These are phyloP conservation scores for Morone chrysops DNA, from an alignment of 2,113 vertebrate species.

Conservation along the genomic window DNA sequence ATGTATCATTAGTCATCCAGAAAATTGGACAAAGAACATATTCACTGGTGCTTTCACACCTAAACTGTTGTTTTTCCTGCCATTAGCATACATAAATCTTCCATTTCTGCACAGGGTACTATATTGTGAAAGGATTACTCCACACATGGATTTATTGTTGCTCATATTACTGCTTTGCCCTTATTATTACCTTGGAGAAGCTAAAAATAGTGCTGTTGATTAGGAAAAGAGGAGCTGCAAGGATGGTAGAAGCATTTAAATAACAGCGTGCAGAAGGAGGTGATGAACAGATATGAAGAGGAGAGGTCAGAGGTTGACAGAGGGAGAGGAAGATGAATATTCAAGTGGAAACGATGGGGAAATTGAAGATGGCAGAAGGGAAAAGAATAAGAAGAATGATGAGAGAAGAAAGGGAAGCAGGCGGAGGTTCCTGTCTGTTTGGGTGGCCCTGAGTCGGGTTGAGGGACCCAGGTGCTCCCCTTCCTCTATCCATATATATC, in stretches of 20 bases:
- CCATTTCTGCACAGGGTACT: not conserved
- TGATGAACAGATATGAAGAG: not conserved
- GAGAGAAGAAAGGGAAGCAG: slow-evolving; percentile 30
- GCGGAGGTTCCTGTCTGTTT: slow-evolving; percentile 47
- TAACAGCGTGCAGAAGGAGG: not conserved
- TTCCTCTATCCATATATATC: not conserved
- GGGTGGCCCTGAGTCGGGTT: slow-evolving; percentile 62
- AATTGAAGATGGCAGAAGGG: slow-evolving; percentile 9
- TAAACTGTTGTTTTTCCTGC: not conserved
- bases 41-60: not conserved
- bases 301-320: not conserved
- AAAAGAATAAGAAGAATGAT: slow-evolving; percentile 1
- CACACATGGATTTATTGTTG: not conserved
- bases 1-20: slow-evolving; percentile 6
- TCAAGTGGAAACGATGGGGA: slow-evolving; percentile 13
- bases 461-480: slow-evolving; percentile 60
- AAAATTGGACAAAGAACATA: not conserved
- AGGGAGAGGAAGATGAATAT: slow-evolving; percentile 12
- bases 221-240: slow-evolving; percentile 6
- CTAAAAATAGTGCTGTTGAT: not conserved
- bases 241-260: not conserved
- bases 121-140: not conserved
- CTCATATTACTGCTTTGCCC: not conserved
- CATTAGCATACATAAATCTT: too few relatives aligned
- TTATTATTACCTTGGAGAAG: not conserved